phyloP scores from a whole-genome alignment of 35 echinoderm and acorn worm species.

The Apostichopus japonicus region DNA sequence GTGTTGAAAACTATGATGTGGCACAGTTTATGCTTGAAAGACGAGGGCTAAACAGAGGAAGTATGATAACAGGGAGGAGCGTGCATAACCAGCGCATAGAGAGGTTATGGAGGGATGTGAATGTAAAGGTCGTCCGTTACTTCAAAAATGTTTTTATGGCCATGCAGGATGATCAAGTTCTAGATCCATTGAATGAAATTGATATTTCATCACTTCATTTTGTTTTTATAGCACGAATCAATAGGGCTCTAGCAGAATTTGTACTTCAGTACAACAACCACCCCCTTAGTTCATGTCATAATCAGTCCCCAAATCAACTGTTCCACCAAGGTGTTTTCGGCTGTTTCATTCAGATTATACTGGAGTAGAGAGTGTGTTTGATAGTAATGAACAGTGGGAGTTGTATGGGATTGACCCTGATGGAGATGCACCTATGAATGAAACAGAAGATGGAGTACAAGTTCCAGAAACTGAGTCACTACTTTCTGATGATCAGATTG shows the following conservation, averaged over 20 bases:
- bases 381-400: constrained; percentile 8
- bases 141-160: constrained; percentile 43
- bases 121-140: constrained; percentile 18
- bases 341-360: constrained; percentile 1
- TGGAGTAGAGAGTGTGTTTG: background rate
- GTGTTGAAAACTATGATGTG: constrained; percentile 54
- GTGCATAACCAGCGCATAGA: constrained; percentile 81
- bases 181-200: constrained; percentile 68
- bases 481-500: constrained; percentile 23
- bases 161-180: constrained; percentile 42
- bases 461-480: background rate
- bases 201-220: constrained; percentile 52
- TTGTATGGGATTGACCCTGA: constrained; percentile 18
- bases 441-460: background rate
- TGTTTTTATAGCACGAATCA: constrained; percentile 64
- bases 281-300: constrained; percentile 28
- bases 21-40: background rate
- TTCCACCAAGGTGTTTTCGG: constrained; percentile 41
- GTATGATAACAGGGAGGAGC: constrained; percentile 60
- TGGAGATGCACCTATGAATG: background rate
- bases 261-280: constrained; percentile 60
- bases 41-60: constrained; percentile 38
- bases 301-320: constrained; percentile 66
- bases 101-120: constrained; percentile 79
- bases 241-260: constrained; percentile 43